Evolutionary conservation across 1,140 invertebrate species (phyloP), one percentile per base, ranked within the genome.

Genomic region (Orchestia grillus): DNA sequence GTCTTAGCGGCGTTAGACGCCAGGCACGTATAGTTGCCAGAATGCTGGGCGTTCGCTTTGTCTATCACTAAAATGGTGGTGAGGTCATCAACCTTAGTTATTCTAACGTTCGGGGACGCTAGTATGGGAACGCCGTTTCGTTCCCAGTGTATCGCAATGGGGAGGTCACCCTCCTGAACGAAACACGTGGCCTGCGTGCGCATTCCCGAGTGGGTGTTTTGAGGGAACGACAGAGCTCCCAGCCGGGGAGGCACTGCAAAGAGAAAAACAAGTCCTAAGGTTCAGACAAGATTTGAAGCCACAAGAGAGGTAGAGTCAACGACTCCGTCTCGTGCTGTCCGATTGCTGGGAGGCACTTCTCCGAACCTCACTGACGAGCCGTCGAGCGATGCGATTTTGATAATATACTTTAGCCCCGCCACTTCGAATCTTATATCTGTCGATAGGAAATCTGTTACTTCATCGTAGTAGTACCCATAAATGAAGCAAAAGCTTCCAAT

Each of bases 141-240:
- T 44, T 96, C 96, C 96, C 96, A 96, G 47, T 96, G 87, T 45
- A 96, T 88, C 8, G 53, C n/a, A 42, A 96, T 96, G 45, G 96
- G 96, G 42, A 91, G 96, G 88, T 96, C 96, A 36, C 96, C 96
- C 87, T 96, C 96, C 57, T 96, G 96, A n/a, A 96, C 96, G 87
- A 96, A 96, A 90, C 96, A 96, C 87, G 96, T 92, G 15, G 96
- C 96, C 42, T 96, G 96, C 44, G 87, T 96, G 42, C 96, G 87
- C 96, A 96, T 96, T 42, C 96, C 96, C 42, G 96, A 87, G 42
- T 92, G 96, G 16, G 96, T 96, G 87, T 92, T 92, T 53, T 96
- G 57, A 43, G 96, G 96, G 90, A 96, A 96, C 62, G 90, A 88
- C n/a, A 96, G 28, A 42, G 96, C 87, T 43, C 87, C 96, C 96